Evolutionary conservation across 2,888 invertebrate genomes (phyloP).

Genomic region (Hydropsyche betteni): DNA sequence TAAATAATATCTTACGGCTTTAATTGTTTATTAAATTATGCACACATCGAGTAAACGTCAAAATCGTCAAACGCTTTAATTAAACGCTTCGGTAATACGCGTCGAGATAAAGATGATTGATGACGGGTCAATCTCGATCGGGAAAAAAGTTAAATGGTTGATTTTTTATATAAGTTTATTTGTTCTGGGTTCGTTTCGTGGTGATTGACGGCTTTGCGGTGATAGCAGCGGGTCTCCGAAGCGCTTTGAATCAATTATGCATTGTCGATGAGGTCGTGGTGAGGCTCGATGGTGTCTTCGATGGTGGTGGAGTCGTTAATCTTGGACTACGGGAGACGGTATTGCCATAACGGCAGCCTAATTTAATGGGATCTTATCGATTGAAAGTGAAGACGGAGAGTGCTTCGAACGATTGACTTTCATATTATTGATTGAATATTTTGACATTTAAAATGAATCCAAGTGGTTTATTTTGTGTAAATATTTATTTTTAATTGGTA

Average conservation of each 20-base stretch:
- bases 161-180: neutral
- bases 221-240: neutral
- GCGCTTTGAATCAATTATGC: slow-evolving; percentile 28
- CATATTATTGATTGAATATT: no score
- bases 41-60: slow-evolving; percentile 13
- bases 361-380: slow-evolving; percentile 30
- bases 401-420: no score
- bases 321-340: slow-evolving; percentile 10
- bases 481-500: no score
- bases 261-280: neutral
- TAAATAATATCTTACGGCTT: neutral
- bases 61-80: slow-evolving; percentile 15
- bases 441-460: no score
- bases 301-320: slow-evolving; percentile 11
- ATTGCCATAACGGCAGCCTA: slow-evolving; percentile 20
- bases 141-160: neutral
- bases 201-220: slow-evolving; percentile 20
- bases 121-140: slow-evolving; percentile 11
- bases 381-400: neutral
- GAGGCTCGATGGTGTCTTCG: slow-evolving; percentile 15
- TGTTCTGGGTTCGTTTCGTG: neutral
- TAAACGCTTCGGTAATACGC: slow-evolving; percentile 10
- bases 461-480: no score
- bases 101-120: slow-evolving; percentile 23
- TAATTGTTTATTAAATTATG: neutral